Evolutionary conservation across 1,140 invertebrate species (phyloP), one percentile per base, ranked within the genome.

Genomic region (Goniozus legneri): DNA sequence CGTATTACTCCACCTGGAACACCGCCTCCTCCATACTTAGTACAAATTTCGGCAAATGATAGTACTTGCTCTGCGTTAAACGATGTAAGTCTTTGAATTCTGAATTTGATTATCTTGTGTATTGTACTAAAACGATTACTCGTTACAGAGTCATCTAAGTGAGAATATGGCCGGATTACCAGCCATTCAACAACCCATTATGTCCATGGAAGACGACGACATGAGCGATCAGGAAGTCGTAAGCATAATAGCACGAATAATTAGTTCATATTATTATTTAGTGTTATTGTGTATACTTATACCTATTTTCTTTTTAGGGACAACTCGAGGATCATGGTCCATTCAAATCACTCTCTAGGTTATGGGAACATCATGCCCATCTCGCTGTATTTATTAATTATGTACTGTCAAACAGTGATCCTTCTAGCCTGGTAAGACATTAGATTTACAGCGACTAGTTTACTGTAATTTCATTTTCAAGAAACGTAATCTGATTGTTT

Each of bases 201-300:
- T 95, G 60, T 91, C 89, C 16, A 95, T 95, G 89, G 93, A 97
- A 70, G 92, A 95, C 67, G 92, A 95, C 65, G 92, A 95, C 60
- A 86, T 90, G 49, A 91, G 87, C 32, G 89, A 91, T 71, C 83
- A 88, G 61, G 88, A 91, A 77, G 78, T 83, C 58, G 85, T 87
- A 65, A 79, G 78, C 73, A n/a, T 45, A 49, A 62, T n/a, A 16
- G 1, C 18, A 1, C 8, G 16, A 35, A 36, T 36, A 2, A 24
- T 14, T 27, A 21, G 8, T 51, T 30, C 19, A 8, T 35, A 8
- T 32, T 0, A n/a, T 18, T 49, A 20, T 22, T 14, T 15, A 18
- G 4, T 33, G 6, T 19, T 45, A 16, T 34, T 48, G 55, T 44
- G 44, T 58, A 39, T 42, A 32, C 54, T 47, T 46, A 13, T 47